These are phyloP conservation scores for Platorchestia sp. DNA, from an alignment of 1,140 invertebrate species.

Conservation along the genomic window DNA sequence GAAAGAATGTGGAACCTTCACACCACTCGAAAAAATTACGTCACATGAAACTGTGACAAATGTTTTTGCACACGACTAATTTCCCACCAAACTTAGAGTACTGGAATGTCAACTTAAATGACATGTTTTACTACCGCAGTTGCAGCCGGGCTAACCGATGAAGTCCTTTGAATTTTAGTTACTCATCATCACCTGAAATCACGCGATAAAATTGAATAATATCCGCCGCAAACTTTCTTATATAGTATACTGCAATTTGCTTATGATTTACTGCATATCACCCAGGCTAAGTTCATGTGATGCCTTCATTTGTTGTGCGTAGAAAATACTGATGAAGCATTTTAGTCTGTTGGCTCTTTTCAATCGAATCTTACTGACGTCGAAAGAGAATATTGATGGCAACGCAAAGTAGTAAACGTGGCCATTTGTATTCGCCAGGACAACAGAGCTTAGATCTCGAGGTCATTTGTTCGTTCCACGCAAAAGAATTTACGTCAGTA, in stretches of 20 bases:
- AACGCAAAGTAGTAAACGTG: neutral
- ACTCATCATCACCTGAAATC: neutral
- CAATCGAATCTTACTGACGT: neutral
- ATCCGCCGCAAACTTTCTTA: neutral
- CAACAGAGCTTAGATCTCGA: too few relatives aligned
- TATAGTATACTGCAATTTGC: neutral
- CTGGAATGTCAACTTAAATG: too few relatives aligned
- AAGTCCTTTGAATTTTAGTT: neutral
- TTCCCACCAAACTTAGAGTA: too few relatives aligned
- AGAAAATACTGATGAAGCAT: neutral
- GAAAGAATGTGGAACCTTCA: neutral
- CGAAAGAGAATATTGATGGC: neutral
- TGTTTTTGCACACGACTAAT: too few relatives aligned
- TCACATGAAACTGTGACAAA: neutral
- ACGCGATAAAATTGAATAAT: neutral
- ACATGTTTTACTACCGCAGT: too few relatives aligned
- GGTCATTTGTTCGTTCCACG: neutral
- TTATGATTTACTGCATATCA: neutral
- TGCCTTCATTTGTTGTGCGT: neutral
- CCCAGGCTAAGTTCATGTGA: neutral
- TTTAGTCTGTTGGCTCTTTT: neutral
- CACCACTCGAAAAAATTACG: neutral
- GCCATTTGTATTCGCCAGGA: too few relatives aligned
- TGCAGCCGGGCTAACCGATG: too few relatives aligned
- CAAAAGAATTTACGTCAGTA: too few relatives aligned